Evolutionary conservation across 2,888 invertebrate genomes (phyloP).

Genomic region (Ypsolopha scabrella): DNA sequence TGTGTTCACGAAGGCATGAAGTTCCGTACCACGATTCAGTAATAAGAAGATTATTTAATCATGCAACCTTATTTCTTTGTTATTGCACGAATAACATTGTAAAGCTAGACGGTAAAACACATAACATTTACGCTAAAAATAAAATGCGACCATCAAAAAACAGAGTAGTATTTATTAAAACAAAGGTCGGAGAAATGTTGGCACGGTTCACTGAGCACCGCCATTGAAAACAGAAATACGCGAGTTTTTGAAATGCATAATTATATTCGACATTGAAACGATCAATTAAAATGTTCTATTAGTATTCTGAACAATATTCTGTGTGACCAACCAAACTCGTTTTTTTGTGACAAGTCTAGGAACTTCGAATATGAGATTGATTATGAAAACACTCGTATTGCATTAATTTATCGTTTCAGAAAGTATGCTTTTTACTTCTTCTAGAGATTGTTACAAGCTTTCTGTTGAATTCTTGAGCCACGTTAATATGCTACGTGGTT

Average conservation of each 20-base stretch:
- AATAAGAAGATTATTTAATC: no score
- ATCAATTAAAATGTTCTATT: conserved; percentile 35
- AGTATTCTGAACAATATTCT: conserved; percentile 9
- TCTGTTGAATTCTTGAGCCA: no score
- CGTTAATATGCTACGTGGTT: no score
- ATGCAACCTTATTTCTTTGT: no score
- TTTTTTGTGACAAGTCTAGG: neutral
- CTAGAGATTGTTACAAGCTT: no score
- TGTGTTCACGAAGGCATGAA: conserved; percentile 23
- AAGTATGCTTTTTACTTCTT: no score
- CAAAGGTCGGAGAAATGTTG: conserved; percentile 59
- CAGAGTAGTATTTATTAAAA: conserved; percentile 32
- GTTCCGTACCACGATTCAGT: conserved; percentile 13
- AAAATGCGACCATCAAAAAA: conserved; percentile 43
- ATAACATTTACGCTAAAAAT: conserved; percentile 1
- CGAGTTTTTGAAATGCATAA: conserved; percentile 16
- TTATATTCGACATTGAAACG: conserved; percentile 27
- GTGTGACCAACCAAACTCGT: conserved; percentile 4
- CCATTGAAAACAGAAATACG: conserved; percentile 24
- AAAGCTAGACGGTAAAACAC: neutral
- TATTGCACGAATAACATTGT: neutral
- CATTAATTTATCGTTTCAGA: no score
- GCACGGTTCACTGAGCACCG: conserved; percentile 29
- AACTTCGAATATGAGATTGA: no score
- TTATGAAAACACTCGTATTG: no score